Conservation (phyloP, 2,797 vertebrate species). For the Pantherophis vulpinus region DNA sequence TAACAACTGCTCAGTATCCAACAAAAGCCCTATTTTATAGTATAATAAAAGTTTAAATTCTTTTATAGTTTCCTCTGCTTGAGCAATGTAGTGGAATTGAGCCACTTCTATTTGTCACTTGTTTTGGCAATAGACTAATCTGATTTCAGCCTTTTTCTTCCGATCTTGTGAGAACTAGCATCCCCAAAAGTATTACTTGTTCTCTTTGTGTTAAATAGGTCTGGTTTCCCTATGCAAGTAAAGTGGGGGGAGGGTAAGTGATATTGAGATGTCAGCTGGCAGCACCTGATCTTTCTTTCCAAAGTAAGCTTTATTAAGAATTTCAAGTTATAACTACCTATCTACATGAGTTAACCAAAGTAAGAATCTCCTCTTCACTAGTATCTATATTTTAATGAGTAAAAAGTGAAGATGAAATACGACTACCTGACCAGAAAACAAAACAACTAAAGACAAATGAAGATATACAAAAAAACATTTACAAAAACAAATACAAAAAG, state of each 20-base stretch:
- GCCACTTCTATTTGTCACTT: not conserved
- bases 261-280: not conserved
- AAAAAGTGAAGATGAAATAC: not conserved
- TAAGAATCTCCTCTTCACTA: constrained; percentile 24
- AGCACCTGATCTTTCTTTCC: constrained; percentile 29
- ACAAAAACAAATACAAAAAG: not conserved
- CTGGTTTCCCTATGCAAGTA: constrained; percentile 19
- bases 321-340: not conserved
- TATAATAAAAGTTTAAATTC: not conserved
- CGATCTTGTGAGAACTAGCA: not conserved
- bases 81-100: not conserved
- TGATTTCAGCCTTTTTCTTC: not conserved
- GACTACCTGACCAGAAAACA: not conserved
- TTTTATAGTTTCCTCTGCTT: not conserved
- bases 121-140: not conserved
- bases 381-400: constrained; percentile 36
- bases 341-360: not conserved
- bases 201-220: constrained; percentile 10
- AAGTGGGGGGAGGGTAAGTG: not conserved
- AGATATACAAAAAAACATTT: not conserved
- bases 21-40: not conserved
- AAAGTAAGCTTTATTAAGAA: constrained; percentile 1
- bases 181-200: constrained; percentile 58
- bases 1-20: not conserved
- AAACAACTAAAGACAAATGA: not conserved